Percentiles rank a stretch among this genome's conserved stretches.
Conservation (phyloP, 1,140 invertebrate genomes). For the Lepidurus arcticus region DNA sequence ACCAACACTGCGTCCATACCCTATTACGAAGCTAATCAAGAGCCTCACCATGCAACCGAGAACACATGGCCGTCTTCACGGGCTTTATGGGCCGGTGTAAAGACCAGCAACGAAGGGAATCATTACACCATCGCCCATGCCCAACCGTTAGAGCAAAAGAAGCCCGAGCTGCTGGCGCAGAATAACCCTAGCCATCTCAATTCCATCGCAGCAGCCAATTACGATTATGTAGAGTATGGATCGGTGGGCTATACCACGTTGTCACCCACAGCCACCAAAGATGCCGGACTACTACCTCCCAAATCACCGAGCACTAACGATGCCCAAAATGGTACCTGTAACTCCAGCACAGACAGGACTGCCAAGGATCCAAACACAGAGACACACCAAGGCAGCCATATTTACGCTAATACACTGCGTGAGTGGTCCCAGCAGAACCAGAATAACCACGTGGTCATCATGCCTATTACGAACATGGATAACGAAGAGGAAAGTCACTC, state of each 20-base stretch:
- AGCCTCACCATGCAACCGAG: background rate
- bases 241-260: constrained; percentile 33
- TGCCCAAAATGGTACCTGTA: background rate
- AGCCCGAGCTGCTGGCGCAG: background rate
- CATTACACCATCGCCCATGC: constrained; percentile 33
- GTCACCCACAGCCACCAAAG: background rate
- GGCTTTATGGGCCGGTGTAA: constrained; percentile 33
- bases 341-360: background rate
- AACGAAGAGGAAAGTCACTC: background rate
- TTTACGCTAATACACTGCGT: background rate
- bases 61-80: constrained; percentile 12
- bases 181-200: background rate
- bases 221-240: constrained; percentile 21
- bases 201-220: background rate
- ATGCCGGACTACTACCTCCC: background rate
- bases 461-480: background rate
- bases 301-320: background rate
- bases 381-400: background rate
- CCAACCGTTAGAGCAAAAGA: constrained; percentile 32
- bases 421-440: background rate
- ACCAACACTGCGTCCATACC: background rate
- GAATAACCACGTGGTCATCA: background rate
- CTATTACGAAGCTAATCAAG: background rate
- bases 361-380: background rate
- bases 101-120: constrained; percentile 31